A percentile compares a stretch with the other conserved stretches of the same genome.
Evolutionary conservation across 2,888 invertebrate genomes (phyloP).

Genomic region (Pandemis cinnamomeana): DNA sequence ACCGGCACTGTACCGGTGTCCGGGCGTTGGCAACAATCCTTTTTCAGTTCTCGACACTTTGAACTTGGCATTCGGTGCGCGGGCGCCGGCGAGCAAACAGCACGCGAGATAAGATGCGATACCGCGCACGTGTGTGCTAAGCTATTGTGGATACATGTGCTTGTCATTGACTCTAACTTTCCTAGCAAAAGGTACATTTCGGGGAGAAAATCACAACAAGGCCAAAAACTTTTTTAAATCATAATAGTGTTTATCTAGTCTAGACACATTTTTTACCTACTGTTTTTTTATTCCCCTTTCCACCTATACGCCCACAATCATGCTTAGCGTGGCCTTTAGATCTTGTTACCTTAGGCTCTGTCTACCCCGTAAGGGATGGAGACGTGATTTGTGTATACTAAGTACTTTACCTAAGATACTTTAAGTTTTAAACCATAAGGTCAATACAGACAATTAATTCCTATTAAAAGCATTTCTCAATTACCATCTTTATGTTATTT

Average conservation of each 20-base stretch:
- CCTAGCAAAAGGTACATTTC: not conserved
- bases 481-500: not conserved
- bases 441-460: not conserved
- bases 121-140: slow-evolving; percentile 47
- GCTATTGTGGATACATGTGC: slow-evolving; percentile 38
- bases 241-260: not conserved
- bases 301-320: too few species aligned
- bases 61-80: slow-evolving; percentile 78
- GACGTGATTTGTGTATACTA: too few species aligned
- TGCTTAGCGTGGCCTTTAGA: too few species aligned
- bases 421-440: too few species aligned
- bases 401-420: too few species aligned
- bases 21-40: slow-evolving; percentile 21
- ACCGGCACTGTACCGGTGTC: not conserved
- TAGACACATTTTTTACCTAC: too few species aligned
- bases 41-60: slow-evolving; percentile 71
- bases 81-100: slow-evolving; percentile 50
- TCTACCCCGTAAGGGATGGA: too few species aligned
- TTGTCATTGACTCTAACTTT: not conserved
- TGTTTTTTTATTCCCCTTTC: too few species aligned
- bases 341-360: too few species aligned
- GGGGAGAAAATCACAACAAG: not conserved
- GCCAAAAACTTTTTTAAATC: not conserved
- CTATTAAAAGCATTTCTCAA: not conserved
- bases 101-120: slow-evolving; percentile 38